Evolutionary conservation across 2,888 invertebrate species (phyloP).

Genomic region (Diarsia brunnea): DNA sequence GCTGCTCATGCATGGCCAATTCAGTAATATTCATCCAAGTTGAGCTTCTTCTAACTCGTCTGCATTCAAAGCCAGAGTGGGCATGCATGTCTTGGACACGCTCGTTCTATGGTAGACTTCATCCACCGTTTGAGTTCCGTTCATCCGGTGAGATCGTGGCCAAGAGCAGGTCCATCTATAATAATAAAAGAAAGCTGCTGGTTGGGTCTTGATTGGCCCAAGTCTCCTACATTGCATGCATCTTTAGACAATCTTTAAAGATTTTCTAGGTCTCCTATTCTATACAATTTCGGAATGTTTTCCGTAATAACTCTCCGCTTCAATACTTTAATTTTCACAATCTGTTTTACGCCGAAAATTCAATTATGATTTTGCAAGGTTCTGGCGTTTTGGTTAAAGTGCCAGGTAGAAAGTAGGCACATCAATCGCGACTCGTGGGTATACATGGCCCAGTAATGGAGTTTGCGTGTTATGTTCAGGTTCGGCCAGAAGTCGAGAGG

Average conservation of each 20-base stretch:
- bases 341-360: constrained; percentile 1
- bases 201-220: background rate
- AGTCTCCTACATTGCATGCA: background rate
- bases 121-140: background rate
- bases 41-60: background rate
- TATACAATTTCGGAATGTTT: constrained; percentile 18
- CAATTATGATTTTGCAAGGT: constrained; percentile 6
- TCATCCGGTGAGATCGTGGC: background rate
- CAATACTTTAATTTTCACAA: constrained; percentile 13
- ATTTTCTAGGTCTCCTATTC: background rate
- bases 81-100: background rate
- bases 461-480: constrained; percentile 55
- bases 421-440: constrained; percentile 27
- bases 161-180: background rate
- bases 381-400: constrained; percentile 12
- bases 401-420: background rate
- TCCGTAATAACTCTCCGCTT: background rate
- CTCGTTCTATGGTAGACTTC: background rate
- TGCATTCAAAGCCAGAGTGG: background rate
- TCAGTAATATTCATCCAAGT: background rate
- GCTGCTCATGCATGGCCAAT: background rate
- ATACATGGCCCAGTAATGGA: constrained; percentile 58
- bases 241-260: background rate
- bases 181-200: background rate
- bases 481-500: constrained; percentile 31